A percentile compares a stretch with the other conserved stretches of the same genome.
These are phyloP conservation scores for Syrphus vitripennis DNA, from an alignment of 2,888 invertebrate species.

Conservation along the genomic window DNA sequence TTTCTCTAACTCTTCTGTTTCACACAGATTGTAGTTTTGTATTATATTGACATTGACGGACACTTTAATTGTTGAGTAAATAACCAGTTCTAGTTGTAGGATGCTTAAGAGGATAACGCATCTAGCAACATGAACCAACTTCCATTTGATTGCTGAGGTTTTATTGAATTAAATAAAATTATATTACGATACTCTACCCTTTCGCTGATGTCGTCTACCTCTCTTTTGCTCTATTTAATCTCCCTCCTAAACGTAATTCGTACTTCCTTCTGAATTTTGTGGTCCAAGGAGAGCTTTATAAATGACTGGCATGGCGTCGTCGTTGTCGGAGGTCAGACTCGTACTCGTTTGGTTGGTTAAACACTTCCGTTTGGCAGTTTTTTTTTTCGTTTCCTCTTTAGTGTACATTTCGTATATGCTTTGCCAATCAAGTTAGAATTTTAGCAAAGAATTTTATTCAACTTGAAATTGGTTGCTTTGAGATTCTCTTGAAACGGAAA, in stretches of 20 bases:
- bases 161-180: constrained; percentile 10
- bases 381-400: background rate
- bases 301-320: background rate
- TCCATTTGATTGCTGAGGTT: background rate
- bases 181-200: background rate
- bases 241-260: background rate
- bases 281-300: background rate
- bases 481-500: constrained; percentile 24
- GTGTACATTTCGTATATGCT: background rate
- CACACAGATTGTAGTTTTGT: background rate
- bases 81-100: constrained; percentile 11
- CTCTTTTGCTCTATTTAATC: background rate
- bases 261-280: background rate
- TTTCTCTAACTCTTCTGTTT: background rate
- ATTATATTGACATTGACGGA: constrained; percentile 54
- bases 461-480: background rate
- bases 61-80: constrained; percentile 63
- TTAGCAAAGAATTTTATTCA: background rate
- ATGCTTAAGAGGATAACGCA: background rate
- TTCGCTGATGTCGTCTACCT: background rate
- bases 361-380: background rate
- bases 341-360: background rate
- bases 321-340: too few relatives aligned
- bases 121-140: background rate
- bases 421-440: background rate